Conservation (phyloP, 2,797 vertebrate genomes). For the Mormyrops attenuatus region DNA sequence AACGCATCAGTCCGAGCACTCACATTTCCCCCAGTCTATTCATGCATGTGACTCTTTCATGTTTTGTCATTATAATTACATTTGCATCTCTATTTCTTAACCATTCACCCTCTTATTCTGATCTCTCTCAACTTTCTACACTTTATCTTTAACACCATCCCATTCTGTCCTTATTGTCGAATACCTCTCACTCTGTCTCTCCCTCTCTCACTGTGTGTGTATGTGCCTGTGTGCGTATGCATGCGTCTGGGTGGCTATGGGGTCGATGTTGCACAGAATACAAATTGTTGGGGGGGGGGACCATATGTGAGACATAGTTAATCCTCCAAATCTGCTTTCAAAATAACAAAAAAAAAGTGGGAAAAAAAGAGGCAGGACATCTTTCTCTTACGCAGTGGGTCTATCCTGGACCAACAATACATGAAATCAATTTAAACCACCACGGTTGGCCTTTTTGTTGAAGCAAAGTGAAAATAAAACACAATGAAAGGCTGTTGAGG, state of each 20-base stretch:
- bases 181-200: not conserved
- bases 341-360: conserved; percentile 50
- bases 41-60: conserved; percentile 7
- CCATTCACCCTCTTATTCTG: conserved; percentile 43
- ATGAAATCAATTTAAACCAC: not conserved
- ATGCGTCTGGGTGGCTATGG: conserved; percentile 74
- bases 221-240: not conserved
- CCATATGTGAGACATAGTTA: conserved; percentile 95
- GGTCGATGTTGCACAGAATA: conserved; percentile 77
- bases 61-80: not conserved
- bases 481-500: conserved; percentile 21
- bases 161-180: not conserved
- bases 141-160: conserved; percentile 7
- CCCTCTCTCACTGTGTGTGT: not conserved
- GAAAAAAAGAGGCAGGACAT: conserved; percentile 30
- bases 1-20: not conserved
- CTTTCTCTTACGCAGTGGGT: not conserved
- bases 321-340: conserved; percentile 97
- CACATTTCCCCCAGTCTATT: not conserved
- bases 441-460: conserved; percentile 21
- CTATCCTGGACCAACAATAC: not conserved
- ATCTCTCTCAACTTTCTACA: conserved; percentile 46
- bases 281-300: conserved; percentile 77
- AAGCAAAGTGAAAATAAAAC: conserved; percentile 51
- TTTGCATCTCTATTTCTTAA: conserved; percentile 1